Evolutionary conservation across 2,797 vertebrate species (phyloP).

Genomic region (Dicrostonyx torquatus): DNA sequence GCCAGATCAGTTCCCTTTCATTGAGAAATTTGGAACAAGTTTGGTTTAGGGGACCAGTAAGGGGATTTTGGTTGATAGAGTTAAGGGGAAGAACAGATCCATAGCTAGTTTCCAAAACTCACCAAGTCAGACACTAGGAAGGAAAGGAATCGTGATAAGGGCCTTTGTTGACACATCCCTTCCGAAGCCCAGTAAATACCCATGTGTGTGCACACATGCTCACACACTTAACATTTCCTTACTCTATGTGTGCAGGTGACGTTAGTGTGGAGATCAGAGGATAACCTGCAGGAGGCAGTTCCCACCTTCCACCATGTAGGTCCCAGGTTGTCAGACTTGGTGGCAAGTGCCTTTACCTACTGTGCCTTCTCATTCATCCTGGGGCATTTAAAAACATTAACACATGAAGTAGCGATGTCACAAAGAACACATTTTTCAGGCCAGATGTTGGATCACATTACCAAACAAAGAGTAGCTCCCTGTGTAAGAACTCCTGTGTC

Average conservation of each 20-base stretch:
- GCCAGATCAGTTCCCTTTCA: not conserved
- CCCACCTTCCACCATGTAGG: no score
- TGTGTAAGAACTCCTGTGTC: not conserved
- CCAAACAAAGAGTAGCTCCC: not conserved
- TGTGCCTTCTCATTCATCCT: not conserved
- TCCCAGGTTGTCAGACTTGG: not conserved
- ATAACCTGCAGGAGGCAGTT: not conserved
- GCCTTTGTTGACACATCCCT: not conserved
- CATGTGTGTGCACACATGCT: no score
- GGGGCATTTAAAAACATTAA: not conserved
- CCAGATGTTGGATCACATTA: not conserved
- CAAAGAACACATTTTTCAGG: not conserved
- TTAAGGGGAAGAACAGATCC: not conserved
- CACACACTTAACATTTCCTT: not conserved
- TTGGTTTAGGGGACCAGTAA: not conserved
- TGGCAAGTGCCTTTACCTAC: not conserved
- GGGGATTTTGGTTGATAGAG: not conserved
- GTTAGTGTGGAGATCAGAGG: not conserved
- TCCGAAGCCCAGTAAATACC: not conserved
- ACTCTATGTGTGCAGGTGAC: not conserved
- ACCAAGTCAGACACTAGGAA: not conserved
- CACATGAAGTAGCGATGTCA: not conserved
- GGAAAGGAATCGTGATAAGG: not conserved
- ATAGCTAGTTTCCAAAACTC: not conserved
- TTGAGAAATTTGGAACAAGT: not conserved